Conservation (phyloP, 2,113 vertebrate species). For the Prunella himalayana region DNA sequence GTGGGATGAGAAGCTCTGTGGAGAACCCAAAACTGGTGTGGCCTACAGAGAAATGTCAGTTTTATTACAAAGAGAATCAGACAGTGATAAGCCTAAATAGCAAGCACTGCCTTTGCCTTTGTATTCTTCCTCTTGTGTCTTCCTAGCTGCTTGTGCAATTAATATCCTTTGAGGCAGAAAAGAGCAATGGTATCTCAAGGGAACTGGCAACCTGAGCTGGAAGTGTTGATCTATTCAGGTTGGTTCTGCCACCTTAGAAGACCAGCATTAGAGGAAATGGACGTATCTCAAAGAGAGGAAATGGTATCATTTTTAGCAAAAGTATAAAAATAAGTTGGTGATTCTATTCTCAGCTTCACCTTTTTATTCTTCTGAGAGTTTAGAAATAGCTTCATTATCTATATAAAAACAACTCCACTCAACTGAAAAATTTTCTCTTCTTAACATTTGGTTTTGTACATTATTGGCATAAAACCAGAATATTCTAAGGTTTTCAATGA, state of each 20-base stretch:
- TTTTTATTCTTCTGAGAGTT: neutral
- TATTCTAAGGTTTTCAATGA: neutral
- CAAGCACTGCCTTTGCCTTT: neutral
- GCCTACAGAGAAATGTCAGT: neutral
- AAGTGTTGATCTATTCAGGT: neutral
- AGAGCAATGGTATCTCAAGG: neutral
- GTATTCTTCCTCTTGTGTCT: neutral
- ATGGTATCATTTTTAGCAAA: neutral
- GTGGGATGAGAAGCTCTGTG: fast-evolving
- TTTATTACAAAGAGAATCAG: neutral
- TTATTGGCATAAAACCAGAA: neutral
- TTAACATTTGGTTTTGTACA: neutral
- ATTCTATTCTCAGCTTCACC: neutral
- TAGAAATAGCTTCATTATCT: neutral
- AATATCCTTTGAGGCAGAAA: neutral
- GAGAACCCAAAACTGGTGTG: neutral
- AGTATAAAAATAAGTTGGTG: neutral
- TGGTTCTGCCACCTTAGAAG: neutral
- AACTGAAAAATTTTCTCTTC: neutral
- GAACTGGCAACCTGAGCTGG: neutral
- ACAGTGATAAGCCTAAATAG: neutral
- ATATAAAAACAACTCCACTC: neutral
- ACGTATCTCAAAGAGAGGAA: neutral
- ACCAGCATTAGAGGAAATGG: neutral
- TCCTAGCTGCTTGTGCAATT: neutral